These are phyloP conservation scores for Platalea minor DNA, from an alignment of 2,797 vertebrate species.

Conservation along the genomic window DNA sequence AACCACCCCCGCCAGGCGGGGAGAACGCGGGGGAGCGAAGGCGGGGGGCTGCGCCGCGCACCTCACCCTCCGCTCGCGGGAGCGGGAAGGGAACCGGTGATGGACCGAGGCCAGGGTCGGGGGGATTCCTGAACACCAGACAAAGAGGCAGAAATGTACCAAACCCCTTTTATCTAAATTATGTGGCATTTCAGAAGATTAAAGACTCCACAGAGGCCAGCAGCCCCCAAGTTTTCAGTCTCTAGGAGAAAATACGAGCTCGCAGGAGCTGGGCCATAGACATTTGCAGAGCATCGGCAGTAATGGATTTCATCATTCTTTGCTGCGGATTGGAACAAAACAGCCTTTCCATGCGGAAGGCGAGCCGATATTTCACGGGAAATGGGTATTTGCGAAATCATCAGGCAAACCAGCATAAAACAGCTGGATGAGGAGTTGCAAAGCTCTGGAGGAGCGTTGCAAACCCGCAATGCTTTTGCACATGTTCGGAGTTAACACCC, in stretches of 20 bases:
- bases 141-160: background rate
- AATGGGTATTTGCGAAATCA: background rate
- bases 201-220: background rate
- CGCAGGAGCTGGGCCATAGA: background rate
- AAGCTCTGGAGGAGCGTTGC: background rate
- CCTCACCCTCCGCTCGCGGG: background rate
- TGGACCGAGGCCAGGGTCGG: too few relatives aligned
- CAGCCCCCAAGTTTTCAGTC: background rate
- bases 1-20: too few relatives aligned
- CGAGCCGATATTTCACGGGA: background rate
- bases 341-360: background rate
- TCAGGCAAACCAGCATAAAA: background rate
- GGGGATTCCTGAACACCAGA: background rate
- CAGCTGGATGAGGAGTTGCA: fast-evolving
- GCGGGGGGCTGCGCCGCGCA: fast-evolving
- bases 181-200: background rate
- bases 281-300: background rate
- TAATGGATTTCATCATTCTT: background rate
- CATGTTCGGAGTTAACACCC: too few relatives aligned
- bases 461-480: background rate
- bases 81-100: too few relatives aligned
- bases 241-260: background rate
- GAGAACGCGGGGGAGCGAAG: fast-evolving
- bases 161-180: background rate
- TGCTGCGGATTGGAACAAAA: background rate